These are phyloP conservation scores for Gavialis gangeticus DNA, from an alignment of 2,113 vertebrate genomes.

Conservation along the genomic window DNA sequence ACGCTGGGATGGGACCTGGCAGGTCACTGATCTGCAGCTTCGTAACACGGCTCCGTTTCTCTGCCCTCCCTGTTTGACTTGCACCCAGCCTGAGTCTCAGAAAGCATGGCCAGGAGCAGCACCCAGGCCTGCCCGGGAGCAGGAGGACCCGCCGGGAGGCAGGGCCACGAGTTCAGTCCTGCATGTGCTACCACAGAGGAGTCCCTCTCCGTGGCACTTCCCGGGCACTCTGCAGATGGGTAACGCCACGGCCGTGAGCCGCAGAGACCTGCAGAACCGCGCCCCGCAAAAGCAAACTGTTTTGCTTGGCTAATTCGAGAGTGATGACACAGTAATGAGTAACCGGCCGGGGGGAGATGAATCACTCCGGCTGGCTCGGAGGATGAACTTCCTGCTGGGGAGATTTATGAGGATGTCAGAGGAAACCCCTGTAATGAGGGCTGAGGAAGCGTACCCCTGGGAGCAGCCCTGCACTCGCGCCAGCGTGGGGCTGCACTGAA, in stretches of 20 bases:
- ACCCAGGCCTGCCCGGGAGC: background rate
- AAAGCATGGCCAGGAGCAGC: background rate
- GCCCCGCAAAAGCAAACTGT: background rate
- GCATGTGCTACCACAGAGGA: background rate
- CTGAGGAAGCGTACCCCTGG: background rate
- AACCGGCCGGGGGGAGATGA: background rate
- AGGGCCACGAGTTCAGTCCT: background rate
- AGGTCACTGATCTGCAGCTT: no score
- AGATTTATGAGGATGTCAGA: background rate
- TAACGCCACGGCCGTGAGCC: background rate
- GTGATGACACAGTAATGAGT: background rate
- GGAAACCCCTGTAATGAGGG: background rate
- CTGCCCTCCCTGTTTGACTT: no score
- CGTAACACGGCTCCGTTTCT: no score
- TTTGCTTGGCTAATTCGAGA: background rate
- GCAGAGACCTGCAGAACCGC: background rate
- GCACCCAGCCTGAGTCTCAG: no score
- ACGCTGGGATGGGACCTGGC: no score
- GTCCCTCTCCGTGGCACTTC: no score
- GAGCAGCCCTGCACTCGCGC: background rate
- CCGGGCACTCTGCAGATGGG: no score
- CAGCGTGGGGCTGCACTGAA: background rate
- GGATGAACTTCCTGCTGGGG: no score
- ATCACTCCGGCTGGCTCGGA: background rate
- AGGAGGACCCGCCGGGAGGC: background rate